A percentile compares a stretch with the other conserved stretches of the same genome.
Conservation (phyloP, 2,888 invertebrate genomes). For the Leptura quadrifasciata region DNA sequence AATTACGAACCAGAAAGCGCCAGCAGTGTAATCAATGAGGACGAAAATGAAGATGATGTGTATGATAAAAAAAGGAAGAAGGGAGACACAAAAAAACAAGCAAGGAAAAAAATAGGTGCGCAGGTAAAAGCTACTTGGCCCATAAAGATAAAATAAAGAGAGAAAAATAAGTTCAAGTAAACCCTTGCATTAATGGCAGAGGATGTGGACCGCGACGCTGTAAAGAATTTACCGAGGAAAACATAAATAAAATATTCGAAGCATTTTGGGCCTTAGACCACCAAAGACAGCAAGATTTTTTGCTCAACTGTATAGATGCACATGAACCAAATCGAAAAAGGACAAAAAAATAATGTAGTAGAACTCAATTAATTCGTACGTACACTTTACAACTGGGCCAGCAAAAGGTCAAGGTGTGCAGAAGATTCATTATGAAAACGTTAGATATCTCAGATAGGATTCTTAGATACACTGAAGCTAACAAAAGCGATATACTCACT, state of each 20-base stretch:
- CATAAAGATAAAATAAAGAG: background rate
- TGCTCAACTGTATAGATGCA: slow-evolving; percentile 2
- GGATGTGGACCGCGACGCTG: background rate
- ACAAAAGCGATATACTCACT: background rate
- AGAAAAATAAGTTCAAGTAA: slow-evolving; percentile 1
- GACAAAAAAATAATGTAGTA: background rate
- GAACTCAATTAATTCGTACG: background rate
- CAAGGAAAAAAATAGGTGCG: background rate
- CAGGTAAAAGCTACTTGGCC: background rate
- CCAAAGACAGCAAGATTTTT: slow-evolving; percentile 12
- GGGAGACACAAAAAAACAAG: background rate
- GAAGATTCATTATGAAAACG: slow-evolving; percentile 19
- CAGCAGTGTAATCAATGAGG: too few relatives aligned
- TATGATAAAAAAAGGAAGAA: background rate
- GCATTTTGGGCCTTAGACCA: background rate
- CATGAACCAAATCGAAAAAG: background rate
- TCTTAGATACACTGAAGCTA: slow-evolving; percentile 1
- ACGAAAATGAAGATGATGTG: too few relatives aligned
- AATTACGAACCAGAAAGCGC: too few relatives aligned
- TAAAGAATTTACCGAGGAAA: background rate
- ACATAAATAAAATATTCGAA: background rate
- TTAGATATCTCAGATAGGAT: slow-evolving; percentile 1
- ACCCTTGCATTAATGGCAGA: background rate
- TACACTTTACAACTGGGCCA: background rate
- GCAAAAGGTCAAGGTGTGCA: slow-evolving; percentile 13